Percentiles rank a stretch among this genome's conserved stretches.
These are phyloP conservation scores for Nephrocerus scutellatus DNA, from an alignment of 2,888 invertebrate species.

Conservation along the genomic window DNA sequence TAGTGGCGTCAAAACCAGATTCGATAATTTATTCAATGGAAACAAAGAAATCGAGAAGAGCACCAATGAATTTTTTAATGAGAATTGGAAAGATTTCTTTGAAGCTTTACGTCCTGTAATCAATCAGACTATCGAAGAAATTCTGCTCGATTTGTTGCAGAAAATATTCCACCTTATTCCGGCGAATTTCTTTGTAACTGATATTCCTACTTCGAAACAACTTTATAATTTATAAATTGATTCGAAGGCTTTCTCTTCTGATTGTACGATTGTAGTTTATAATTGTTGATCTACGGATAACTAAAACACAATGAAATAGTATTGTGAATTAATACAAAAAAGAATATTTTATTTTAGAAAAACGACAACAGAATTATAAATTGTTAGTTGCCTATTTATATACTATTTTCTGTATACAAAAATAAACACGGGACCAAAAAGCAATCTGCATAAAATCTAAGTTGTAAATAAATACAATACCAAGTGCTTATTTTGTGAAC, in stretches of 20 bases:
- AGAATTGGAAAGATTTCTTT: constrained; percentile 63
- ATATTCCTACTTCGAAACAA: constrained; percentile 46
- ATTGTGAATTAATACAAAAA: constrained; percentile 35
- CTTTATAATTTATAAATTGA: constrained; percentile 52
- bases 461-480: too few species aligned
- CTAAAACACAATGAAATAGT: too few species aligned
- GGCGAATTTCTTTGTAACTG: constrained; percentile 60
- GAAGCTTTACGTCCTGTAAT: constrained; percentile 62
- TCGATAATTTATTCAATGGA: constrained; percentile 58
- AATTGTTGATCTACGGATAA: too few species aligned
- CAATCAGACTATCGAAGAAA: constrained; percentile 59
- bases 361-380: too few species aligned
- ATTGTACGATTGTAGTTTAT: too few species aligned
- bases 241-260: too few species aligned
- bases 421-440: too few species aligned
- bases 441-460: too few species aligned
- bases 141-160: constrained; percentile 56
- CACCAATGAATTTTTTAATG: constrained; percentile 63
- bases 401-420: too few species aligned
- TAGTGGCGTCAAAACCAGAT: constrained; percentile 56
- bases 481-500: too few species aligned
- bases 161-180: constrained; percentile 61
- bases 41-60: constrained; percentile 52
- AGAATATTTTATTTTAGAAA: too few species aligned
- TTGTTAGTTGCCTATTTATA: too few species aligned